Base-by-base conservation (phyloP, 1,140 invertebrate species). In the Penaeus chinensis region DNA sequence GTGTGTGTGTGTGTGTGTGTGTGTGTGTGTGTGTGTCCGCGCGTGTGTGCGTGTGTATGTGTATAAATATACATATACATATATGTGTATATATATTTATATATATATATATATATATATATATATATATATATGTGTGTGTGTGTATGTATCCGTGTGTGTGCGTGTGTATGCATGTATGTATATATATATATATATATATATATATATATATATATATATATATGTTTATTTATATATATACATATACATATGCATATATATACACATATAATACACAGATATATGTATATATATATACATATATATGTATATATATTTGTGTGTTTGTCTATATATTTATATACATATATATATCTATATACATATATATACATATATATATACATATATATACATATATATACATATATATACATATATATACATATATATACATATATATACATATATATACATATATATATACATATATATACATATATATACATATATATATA, bases 81-180 rank as follows among this genome's bases (percentile, higher is more conserved):
- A 69, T 10, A 69, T 69, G 27, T 10, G 27, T 13, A 13, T 10
- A 69, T 69, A 69, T 69, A 69, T 69, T 3, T 69, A 69, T 69
- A 69, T 69, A 5, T 69, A 69, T 69, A 69, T 69, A 69, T 69
- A 69, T 69, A 69, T 69, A 69, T 69, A 69, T 69, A 69, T 69
- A 69, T 69, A 69, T 69, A 69, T 69, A 69, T 69, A 69, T 69
- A 69, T 69, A 69, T 69, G 27, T 69, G 27, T 69, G 27, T 69
- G 27, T 69, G 27, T 69, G 27, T 69, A 69, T 69, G 27, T 69
- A 69, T 69, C 4, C 27, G 27, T 69, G 65, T 69, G 65, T 69
- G 5, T 69, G 18, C 27, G 65, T 69, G 65, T 69, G 65, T 69
- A 24, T 69, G 65, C 27, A 27, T 69, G 19, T 8, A 20, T 69